Evolutionary conservation across 1,140 invertebrate species (phyloP).

Genomic region (Palaemon carinicauda): DNA sequence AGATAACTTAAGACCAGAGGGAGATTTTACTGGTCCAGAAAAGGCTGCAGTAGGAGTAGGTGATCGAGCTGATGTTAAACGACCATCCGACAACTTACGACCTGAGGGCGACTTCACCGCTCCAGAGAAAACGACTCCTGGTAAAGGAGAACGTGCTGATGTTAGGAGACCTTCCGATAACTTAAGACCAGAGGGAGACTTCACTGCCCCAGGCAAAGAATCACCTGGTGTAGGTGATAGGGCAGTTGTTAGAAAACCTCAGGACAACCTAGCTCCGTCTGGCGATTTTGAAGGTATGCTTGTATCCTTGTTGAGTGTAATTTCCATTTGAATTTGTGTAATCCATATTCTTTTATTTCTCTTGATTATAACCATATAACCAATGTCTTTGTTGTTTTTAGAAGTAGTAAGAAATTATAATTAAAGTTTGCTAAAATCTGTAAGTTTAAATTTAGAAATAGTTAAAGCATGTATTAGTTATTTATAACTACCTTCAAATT

Average conservation of each 20-base stretch:
- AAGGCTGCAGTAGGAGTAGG: constrained; percentile 8
- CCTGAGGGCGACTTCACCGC: constrained; percentile 37
- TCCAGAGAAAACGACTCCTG: constrained; percentile 21
- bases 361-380: too few species aligned
- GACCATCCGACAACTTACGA: constrained; percentile 27
- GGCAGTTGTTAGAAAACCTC: constrained; percentile 64
- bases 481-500: too few species aligned
- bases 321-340: not conserved
- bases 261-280: constrained; percentile 69
- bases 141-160: constrained; percentile 26
- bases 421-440: too few species aligned
- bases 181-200: constrained; percentile 29
- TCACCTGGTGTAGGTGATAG: constrained; percentile 62
- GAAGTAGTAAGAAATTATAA: too few species aligned
- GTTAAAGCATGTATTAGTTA: too few species aligned
- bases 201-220: constrained; percentile 60
- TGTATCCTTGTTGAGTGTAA: not conserved
- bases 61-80: constrained; percentile 32
- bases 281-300: constrained; percentile 65
- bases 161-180: constrained; percentile 31
- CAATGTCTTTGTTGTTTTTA: too few species aligned
- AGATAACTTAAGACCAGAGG: constrained; percentile 67
- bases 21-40: constrained; percentile 31
- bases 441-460: too few species aligned
- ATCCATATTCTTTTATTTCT: too few species aligned